Evolutionary conservation across 2,113 vertebrate genomes (phyloP).

Genomic region (Heloderma charlesbogerti): DNA sequence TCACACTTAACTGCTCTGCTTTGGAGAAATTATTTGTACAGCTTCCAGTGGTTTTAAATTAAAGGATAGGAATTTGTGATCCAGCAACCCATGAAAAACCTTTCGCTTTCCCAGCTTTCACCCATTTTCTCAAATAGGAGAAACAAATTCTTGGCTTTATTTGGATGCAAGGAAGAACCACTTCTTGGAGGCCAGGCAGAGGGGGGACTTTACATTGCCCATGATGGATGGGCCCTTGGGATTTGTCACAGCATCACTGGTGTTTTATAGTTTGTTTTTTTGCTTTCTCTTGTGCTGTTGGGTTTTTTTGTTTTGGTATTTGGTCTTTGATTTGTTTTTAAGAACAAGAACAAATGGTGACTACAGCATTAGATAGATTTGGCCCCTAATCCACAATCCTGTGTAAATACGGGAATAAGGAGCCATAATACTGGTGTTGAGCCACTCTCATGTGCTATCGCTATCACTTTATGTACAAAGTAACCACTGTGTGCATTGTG

Average conservation of each 20-base stretch:
- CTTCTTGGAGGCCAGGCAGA: background rate
- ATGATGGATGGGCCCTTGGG: slow-evolving; percentile 37
- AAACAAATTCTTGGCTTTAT: slow-evolving; percentile 66
- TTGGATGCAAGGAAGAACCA: slow-evolving; percentile 53
- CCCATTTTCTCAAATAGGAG: slow-evolving; percentile 14
- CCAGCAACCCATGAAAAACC: background rate
- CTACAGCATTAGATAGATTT: background rate
- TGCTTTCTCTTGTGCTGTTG: background rate
- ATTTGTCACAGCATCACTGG: slow-evolving; percentile 12
- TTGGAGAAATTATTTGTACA: background rate
- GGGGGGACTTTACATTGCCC: slow-evolving; percentile 13
- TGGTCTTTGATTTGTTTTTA: background rate
- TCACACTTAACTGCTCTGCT: background rate
- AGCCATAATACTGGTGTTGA: too few relatives aligned
- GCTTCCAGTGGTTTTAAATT: background rate
- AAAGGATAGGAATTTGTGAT: background rate
- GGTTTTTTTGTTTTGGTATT: background rate
- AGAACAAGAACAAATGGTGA: background rate
- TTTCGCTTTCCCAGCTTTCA: background rate
- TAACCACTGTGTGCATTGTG: background rate
- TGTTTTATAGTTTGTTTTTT: background rate
- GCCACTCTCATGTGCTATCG: background rate
- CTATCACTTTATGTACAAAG: background rate
- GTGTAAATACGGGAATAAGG: background rate
- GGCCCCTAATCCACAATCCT: background rate